Percentiles rank a stretch among this genome's conserved stretches.
These are phyloP conservation scores for Hapalemur alaotrensis DNA, from an alignment of 2,797 vertebrate species.

Conservation along the genomic window DNA sequence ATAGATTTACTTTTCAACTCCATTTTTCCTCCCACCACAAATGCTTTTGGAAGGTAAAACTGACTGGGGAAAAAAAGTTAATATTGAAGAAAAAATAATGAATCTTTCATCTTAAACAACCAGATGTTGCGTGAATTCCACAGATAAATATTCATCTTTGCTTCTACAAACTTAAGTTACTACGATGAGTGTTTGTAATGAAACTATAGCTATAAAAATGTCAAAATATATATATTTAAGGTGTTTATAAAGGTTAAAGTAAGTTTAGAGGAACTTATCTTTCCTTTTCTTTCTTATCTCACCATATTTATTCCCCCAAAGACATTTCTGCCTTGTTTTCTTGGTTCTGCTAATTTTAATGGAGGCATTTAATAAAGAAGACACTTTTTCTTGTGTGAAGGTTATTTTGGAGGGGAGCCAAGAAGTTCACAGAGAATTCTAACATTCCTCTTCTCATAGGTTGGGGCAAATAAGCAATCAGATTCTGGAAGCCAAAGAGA, in stretches of 20 bases:
- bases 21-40: neutral
- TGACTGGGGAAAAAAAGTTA: neutral
- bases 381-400: neutral
- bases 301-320: neutral
- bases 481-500: neutral
- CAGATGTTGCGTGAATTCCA: slow-evolving; percentile 20
- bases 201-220: neutral
- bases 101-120: neutral
- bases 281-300: slow-evolving; percentile 10
- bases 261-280: neutral
- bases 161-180: neutral
- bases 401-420: neutral
- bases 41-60: slow-evolving; percentile 26
- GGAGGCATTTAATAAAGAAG: neutral
- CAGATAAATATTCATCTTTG: neutral
- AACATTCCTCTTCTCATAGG: neutral
- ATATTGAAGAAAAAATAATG: neutral
- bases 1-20: slow-evolving; percentile 11
- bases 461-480: neutral
- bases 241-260: neutral
- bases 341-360: slow-evolving; percentile 29
- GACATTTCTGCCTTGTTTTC: neutral
- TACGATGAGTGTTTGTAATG: neutral
- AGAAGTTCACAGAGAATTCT: slow-evolving; percentile 21
- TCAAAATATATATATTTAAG: neutral